Evolutionary conservation across 2,888 invertebrate species (phyloP), one percentile per base, ranked within the genome.

Genomic region (Drosophila bunnanda): DNA sequence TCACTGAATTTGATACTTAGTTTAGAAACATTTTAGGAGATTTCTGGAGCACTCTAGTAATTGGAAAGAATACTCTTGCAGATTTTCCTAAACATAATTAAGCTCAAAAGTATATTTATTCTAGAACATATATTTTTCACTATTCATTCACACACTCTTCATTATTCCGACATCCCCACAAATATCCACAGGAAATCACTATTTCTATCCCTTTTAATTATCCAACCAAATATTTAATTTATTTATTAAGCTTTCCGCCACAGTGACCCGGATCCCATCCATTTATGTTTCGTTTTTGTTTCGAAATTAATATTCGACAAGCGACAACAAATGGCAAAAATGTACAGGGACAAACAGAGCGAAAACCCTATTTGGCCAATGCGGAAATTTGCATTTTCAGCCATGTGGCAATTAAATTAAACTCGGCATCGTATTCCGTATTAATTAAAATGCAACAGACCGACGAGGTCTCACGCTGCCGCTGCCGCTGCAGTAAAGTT

Each of bases 301-400:
- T 22, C 32, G 20, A 5, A 34, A 54, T 67, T 70, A 72, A 72
- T 72, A 70, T 70, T 70, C 73, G 61, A 72, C 48, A 54, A 38
- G 70, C 62, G 73, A 55, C 62, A 61, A 61, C 73, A 72, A 67
- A 67, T 67, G 48, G 55, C 22, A 17, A 38, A 43, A 70, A 55
- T 67, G 69, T 48, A 39, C 34, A 32, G 53, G 15, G 20, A n/a
- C 68, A 67, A 66, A 28, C 66, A 48, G 28, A 34, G 68, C 55
- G 68, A 48, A 67, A n/a, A 50, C 32, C 54, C 32, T 38, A 52
- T 52, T 36, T 30, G 50, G 15, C 9, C 44, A n/a, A 44, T 30
- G 53, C 32, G 10, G 17, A 20, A 67, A 39, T 46, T 20, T 54
- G 34, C 66, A 46, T 30, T 46, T 28, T 17, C 46, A 25, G 17